A percentile compares a stretch with the other conserved stretches of the same genome.
Conservation (phyloP, 2,113 vertebrate genomes). For the Hippocampus guttulatus region DNA sequence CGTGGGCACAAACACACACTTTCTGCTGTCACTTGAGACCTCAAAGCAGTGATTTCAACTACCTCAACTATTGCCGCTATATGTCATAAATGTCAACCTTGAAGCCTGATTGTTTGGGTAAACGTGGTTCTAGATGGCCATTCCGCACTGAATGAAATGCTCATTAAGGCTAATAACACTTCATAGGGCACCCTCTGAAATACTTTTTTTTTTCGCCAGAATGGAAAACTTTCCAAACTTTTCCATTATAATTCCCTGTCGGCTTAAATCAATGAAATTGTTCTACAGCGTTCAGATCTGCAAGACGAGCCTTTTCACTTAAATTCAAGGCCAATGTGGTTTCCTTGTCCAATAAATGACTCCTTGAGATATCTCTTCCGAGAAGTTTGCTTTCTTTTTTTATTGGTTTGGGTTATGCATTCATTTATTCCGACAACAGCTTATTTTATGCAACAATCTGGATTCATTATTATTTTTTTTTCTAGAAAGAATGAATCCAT, state of each 20-base stretch:
- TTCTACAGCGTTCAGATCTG: background rate
- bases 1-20: slow-evolving; percentile 10
- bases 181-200: no score
- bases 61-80: background rate
- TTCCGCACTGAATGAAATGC: background rate
- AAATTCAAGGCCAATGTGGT: background rate
- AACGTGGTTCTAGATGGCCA: background rate
- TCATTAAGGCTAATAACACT: no score
- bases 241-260: no score
- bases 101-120: background rate
- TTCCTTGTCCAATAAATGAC: background rate
- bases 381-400: background rate
- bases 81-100: background rate
- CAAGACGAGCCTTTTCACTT: background rate
- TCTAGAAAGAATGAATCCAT: background rate
- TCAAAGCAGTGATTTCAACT: background rate
- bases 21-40: slow-evolving; percentile 9
- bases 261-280: background rate
- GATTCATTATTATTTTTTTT: background rate
- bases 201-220: no score
- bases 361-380: background rate
- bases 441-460: background rate
- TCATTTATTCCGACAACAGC: background rate
- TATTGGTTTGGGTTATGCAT: background rate
- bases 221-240: no score